phyloP scores from a whole-genome alignment of 2,888 invertebrate species.

The Arctia plantaginis region DNA sequence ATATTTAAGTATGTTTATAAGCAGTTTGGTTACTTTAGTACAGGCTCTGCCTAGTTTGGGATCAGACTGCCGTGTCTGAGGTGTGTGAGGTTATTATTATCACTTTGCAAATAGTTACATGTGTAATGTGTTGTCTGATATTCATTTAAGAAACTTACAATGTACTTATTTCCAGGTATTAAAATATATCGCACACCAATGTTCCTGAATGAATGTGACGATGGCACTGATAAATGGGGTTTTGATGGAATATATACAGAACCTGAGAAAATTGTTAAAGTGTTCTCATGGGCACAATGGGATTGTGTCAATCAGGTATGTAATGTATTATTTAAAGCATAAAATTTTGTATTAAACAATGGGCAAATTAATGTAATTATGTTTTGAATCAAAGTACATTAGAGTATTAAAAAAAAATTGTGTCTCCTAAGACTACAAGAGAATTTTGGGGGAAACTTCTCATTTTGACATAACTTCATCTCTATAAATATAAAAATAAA shows the following conservation, averaged over 20 bases:
- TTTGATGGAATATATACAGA: slow-evolving; percentile 84
- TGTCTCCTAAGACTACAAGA: not conserved
- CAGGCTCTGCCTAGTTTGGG: too few species aligned
- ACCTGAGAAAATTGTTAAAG: slow-evolving; percentile 88
- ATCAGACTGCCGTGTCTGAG: too few species aligned
- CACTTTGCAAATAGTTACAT: not conserved
- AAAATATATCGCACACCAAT: slow-evolving; percentile 82
- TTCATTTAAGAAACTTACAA: not conserved
- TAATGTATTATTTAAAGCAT: not conserved
- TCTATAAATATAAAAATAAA: too few species aligned
- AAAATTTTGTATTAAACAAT: not conserved
- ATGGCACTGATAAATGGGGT: slow-evolving; percentile 84
- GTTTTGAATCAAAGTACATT: not conserved
- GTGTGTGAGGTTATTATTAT: too few species aligned
- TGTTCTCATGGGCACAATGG: slow-evolving; percentile 96
- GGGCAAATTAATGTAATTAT: too few species aligned
- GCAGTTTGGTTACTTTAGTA: too few species aligned
- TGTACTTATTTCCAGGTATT: slow-evolving; percentile 62
- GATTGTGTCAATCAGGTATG: slow-evolving; percentile 88
- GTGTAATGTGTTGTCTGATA: not conserved
- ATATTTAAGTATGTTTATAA: too few species aligned
- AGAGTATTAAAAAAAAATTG: not conserved
- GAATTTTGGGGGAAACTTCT: not conserved
- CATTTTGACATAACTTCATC: not conserved
- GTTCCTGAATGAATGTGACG: slow-evolving; percentile 80